Percentiles rank a stretch among this genome's conserved stretches.
These are phyloP conservation scores for Cyclopterus lumpus DNA, from an alignment of 2,797 vertebrate genomes.

Conservation along the genomic window DNA sequence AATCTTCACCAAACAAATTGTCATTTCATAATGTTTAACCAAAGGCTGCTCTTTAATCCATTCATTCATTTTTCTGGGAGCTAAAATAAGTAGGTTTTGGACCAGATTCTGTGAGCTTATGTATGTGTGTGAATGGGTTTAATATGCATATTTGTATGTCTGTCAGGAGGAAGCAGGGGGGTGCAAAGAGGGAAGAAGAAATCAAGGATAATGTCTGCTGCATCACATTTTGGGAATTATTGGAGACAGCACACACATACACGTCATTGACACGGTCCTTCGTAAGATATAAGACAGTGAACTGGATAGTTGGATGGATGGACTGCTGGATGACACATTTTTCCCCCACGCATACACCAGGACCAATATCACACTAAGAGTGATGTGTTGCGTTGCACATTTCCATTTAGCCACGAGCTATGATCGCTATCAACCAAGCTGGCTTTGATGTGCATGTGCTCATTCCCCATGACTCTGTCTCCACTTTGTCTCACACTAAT, in stretches of 20 bases:
- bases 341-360: constrained; percentile 18
- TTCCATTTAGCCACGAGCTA: constrained; percentile 62
- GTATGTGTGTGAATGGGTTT: constrained; percentile 14
- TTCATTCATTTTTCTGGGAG: not conserved
- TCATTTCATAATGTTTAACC: constrained; percentile 5
- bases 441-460: constrained; percentile 72
- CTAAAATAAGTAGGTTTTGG: not conserved
- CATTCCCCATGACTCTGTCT: constrained; percentile 35
- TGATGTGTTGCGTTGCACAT: constrained; percentile 53
- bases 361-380: constrained; percentile 42
- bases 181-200: constrained; percentile 49
- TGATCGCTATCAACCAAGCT: constrained; percentile 66
- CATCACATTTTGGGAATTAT: constrained; percentile 64
- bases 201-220: constrained; percentile 67
- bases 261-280: constrained; percentile 35
- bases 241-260: constrained; percentile 33
- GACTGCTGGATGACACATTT: constrained; percentile 24
- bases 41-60: not conserved
- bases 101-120: not conserved
- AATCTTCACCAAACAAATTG: constrained; percentile 2
- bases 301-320: constrained; percentile 28
- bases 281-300: constrained; percentile 34
- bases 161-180: constrained; percentile 33
- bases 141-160: constrained; percentile 33
- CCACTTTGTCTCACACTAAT: constrained; percentile 60